phyloP scores from a whole-genome alignment of 2,888 invertebrate genomes.

The Brachypalpus laphriformis region DNA sequence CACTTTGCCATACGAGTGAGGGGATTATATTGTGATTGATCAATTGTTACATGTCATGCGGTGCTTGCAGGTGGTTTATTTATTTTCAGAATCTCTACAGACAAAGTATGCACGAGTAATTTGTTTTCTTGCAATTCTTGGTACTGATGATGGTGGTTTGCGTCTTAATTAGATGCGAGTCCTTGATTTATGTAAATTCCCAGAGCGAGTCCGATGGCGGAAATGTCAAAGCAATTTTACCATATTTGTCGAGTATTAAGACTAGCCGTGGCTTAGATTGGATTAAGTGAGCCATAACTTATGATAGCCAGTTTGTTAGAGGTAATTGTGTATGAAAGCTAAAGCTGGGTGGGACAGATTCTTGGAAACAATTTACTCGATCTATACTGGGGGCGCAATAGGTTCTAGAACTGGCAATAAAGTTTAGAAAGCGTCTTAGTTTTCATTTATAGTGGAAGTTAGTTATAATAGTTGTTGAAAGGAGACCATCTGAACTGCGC shows the following conservation, averaged over 20 bases:
- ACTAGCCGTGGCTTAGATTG: constrained; percentile 39
- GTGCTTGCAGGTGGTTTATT: constrained; percentile 67
- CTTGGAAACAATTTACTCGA: background rate
- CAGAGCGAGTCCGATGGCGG: constrained; percentile 43
- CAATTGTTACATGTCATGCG: constrained; percentile 61
- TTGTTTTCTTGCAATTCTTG: constrained; percentile 17
- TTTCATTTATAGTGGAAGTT: no score
- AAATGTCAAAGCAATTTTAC: constrained; percentile 70
- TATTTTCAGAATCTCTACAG: constrained; percentile 21
- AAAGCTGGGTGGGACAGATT: constrained; percentile 5
- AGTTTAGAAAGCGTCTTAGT: no score
- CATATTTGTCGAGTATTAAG: constrained; percentile 60
- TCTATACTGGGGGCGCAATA: background rate
- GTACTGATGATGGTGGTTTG: constrained; percentile 19
- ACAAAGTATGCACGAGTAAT: background rate
- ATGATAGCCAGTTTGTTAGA: background rate
- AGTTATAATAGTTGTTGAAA: no score
- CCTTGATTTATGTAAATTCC: constrained; percentile 56
- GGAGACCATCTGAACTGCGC: no score
- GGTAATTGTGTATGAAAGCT: background rate
- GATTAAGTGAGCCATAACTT: constrained; percentile 26
- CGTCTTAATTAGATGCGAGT: constrained; percentile 57
- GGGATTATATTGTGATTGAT: constrained; percentile 67
- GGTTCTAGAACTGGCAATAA: background rate
- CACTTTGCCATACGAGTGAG: constrained; percentile 20